Evolutionary conservation across 2,113 vertebrate species (phyloP).

Genomic region (Tricholaema leucomelas): DNA sequence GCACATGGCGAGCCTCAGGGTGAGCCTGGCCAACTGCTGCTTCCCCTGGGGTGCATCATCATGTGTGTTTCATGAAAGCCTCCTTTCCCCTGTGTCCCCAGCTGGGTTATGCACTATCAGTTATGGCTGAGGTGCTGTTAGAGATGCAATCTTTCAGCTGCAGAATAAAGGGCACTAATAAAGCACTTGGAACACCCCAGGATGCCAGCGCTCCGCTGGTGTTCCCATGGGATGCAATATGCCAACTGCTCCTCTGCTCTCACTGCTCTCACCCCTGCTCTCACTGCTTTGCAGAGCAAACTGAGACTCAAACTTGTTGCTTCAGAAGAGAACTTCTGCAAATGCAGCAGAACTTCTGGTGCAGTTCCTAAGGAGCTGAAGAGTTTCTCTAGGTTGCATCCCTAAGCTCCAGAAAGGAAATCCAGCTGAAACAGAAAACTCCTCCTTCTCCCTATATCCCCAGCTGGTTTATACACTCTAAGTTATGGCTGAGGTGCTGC

Average conservation of each 20-base stretch:
- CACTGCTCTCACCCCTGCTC: too few relatives aligned
- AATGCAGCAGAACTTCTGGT: too few relatives aligned
- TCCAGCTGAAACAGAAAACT: too few relatives aligned
- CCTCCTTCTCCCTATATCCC: not conserved
- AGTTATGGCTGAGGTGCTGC: slow-evolving; percentile 51
- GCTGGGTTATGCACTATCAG: slow-evolving; percentile 33
- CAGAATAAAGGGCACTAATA: slow-evolving; percentile 41
- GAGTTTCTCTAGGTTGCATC: too few relatives aligned
- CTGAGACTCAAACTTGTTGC: too few relatives aligned
- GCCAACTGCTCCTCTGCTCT: not conserved
- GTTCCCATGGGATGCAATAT: not conserved
- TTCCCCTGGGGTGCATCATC: slow-evolving; percentile 25
- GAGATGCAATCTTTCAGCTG: slow-evolving; percentile 30
- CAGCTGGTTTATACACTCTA: slow-evolving; percentile 29
- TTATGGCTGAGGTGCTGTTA: slow-evolving; percentile 50
- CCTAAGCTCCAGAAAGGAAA: too few relatives aligned
- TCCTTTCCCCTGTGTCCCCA: slow-evolving; percentile 3
- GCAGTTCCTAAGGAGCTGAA: too few relatives aligned
- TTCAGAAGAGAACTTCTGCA: too few relatives aligned
- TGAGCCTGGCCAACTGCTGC: slow-evolving; percentile 33
- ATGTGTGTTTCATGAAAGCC: slow-evolving; percentile 55
- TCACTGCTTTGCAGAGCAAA: too few relatives aligned
- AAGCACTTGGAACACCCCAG: not conserved
- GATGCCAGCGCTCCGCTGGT: not conserved
- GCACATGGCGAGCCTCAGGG: not conserved